Base-by-base conservation (phyloP, 2,888 invertebrate genomes). In the Drosophila macrospina region DNA sequence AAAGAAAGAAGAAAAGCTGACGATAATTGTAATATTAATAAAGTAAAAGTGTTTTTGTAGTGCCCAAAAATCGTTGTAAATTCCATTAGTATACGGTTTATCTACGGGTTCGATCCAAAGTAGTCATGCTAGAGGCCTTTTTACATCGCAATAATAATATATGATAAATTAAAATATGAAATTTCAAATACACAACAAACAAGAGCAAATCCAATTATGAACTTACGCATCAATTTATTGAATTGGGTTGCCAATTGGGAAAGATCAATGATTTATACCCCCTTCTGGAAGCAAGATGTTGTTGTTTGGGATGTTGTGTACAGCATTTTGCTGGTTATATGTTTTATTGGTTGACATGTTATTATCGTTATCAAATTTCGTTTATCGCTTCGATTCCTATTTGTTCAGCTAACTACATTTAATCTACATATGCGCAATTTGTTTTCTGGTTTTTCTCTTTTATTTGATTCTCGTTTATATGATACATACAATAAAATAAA, bases 1-100 rank as follows among this genome's bases (percentile, higher is more conserved):
- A 48, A 37, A 36, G 26, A 36, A 55, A 47, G 10, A 37, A 34
- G 30, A 44, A 20, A 41, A 51, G 61, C 41, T 54, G 54, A 70
- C 34, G 30, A 26, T 54, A 69, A 60, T 54, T 56, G 48, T 50
- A 67, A 68, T 56, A 66, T 52, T 16, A 74, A 67, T 67, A 79
- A 71, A 70, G 45, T 67, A 56, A 66, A 59, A 59, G 45, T 65
- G 74, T 79, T 85, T 83, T 83, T 83, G 80, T 83, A 82, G 85
- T 77, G 69, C 74, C 79, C 76, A 47, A 57, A 55, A 68, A 74
- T 73, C 68, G 70, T 65, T 70, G 67, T 42, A 54, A 76, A 77
- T 77, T 77, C 60, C 67, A 70, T 62, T 60, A 63, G 52, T 56
- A 62, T 62, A 62, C 66, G 61, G 52, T 62, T 66, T 45, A 42